Base-by-base conservation (phyloP, 2,797 vertebrate species). In the Ispidina picta region DNA sequence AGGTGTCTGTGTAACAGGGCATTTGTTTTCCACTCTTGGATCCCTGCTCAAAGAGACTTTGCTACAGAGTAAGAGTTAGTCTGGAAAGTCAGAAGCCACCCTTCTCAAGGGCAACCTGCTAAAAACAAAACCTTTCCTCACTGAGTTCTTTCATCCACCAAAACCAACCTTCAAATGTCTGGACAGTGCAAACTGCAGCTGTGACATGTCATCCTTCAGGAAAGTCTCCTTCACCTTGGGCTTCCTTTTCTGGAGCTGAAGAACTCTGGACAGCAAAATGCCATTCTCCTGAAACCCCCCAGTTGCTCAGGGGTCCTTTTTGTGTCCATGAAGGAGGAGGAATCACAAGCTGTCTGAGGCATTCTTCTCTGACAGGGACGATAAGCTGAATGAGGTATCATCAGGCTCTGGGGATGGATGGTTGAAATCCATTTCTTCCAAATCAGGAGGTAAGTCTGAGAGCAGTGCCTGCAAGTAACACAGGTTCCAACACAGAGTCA, bases 401-500 rank as follows among this genome's bases (percentile, higher is more conserved):
- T 97, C 97, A 51, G 97, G 97, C 83, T 97, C 98, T 2, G 96
- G 97, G 43, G 97, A 98, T 7, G 95, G 69, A 49, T 97, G 97
- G 88, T 96, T 98, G 96, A 97, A 97, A 95, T 98, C 98, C 98
- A 98, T 98, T 97, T 98, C 98, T 97, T 99, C 99, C 95, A 98
- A 97, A 91, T 98, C 98, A 92, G 98, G 98, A 98, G 98, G 99
- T 98, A 99, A 98, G 97, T 98, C 98, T 97, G 98, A 98, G 88
- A 99, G 98, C 96, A 99, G 98, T 94, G 98, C 98, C 99, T 99
- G 56, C 2, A 64, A 83, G 62, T 19, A 79, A 82, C 62, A 23
- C 5, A 20, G 15, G 86, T 75, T 78, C 90, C 62, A 88, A 59
- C 20, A 9, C 48, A 63, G 10, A 19, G 2, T 21, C 12, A 85